Evolutionary conservation across 2,888 invertebrate species (phyloP), one percentile per base, ranked within the genome.

Genomic region (Oxystoma pomonae): DNA sequence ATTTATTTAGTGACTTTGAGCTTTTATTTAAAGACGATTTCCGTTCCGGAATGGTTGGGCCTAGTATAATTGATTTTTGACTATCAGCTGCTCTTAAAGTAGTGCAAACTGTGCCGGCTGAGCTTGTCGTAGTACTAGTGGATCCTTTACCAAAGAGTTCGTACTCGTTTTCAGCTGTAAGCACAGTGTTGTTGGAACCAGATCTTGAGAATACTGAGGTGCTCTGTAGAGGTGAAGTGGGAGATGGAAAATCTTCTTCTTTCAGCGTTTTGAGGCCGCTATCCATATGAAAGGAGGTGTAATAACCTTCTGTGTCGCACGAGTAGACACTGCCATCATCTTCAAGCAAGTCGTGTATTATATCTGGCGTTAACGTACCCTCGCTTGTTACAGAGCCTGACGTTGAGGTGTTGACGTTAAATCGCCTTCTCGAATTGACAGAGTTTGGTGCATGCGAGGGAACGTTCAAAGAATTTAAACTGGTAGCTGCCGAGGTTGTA

Each of bases 211-310:
- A 83, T 56, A 89, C 87, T 57, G 85, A 87, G 56, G 88, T 88
- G 12, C 86, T 86, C 76, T 90, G 90, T 75, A 91, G 77, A 1
- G 92, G 90, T 20, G 89, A 90, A 67, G 87, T 85, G 0, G 90
- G 89, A 67, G 87, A 85, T 0, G 90, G 89, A 67, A 88, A 85
- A 71, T 89, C 89, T 72, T 86, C 86, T 79, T 94, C 93, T 75
- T 91, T 89, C 16, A 93, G 81, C 0, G 93, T 92, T 75, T 92
- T 92, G 67, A 98, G 80, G 0, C 97, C 97, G 62, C 95, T 95
- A 80, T 98, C 97, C 85, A 94, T 90, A 80, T 98, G 96, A 83
- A 98, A 98, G 18, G 96, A 96, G 0, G 98, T 98, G 78, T 96
- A 98, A 79, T 97, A 98, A 5, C 98, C 98, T 81, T 98, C 98